These are phyloP conservation scores for Hirtodrosophila duncani DNA, from an alignment of 2,888 invertebrate genomes.

Conservation along the genomic window DNA sequence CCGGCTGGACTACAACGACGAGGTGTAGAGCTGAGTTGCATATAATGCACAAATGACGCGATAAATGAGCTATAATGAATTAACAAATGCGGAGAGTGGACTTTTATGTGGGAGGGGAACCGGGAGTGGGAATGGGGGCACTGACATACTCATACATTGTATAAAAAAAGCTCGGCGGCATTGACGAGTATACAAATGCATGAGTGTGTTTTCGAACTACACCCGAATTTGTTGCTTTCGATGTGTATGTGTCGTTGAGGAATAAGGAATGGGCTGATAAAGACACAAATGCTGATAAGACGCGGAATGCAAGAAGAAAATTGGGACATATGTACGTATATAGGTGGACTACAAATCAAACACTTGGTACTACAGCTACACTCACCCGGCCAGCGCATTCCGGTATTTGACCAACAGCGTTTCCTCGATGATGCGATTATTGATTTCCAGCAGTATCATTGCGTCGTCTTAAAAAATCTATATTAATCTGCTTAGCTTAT, in stretches of 20 bases:
- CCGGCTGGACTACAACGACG: too few relatives aligned
- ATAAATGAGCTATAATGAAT: conserved; percentile 53
- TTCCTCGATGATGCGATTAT: conserved; percentile 99
- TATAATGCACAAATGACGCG: conserved; percentile 53
- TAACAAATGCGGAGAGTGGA: conserved; percentile 43
- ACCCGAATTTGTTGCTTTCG: conserved; percentile 31
- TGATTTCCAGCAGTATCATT: conserved; percentile 98
- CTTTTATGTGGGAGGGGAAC: background rate
- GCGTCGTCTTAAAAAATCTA: conserved; percentile 22
- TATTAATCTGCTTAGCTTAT: conserved; percentile 23
- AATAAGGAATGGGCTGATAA: conserved; percentile 18
- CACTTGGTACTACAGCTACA: conserved; percentile 23
- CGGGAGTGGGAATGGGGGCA: background rate
- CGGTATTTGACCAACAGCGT: conserved; percentile 96
- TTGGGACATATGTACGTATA: conserved; percentile 18
- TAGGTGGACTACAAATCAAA: conserved; percentile 15
- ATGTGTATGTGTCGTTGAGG: conserved; percentile 8
- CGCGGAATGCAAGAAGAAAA: conserved; percentile 10
- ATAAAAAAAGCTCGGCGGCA: conserved; percentile 1
- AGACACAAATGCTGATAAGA: conserved; percentile 29
- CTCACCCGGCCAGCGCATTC: conserved; percentile 95
- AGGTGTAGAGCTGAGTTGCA: conserved; percentile 11
- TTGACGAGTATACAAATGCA: conserved; percentile 10
- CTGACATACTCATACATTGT: conserved; percentile 12
- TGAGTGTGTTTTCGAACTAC: conserved; percentile 49